Percentiles rank a stretch among this genome's conserved stretches.
Evolutionary conservation across 2,888 invertebrate genomes (phyloP).

Genomic region (Loripinus fragilis): DNA sequence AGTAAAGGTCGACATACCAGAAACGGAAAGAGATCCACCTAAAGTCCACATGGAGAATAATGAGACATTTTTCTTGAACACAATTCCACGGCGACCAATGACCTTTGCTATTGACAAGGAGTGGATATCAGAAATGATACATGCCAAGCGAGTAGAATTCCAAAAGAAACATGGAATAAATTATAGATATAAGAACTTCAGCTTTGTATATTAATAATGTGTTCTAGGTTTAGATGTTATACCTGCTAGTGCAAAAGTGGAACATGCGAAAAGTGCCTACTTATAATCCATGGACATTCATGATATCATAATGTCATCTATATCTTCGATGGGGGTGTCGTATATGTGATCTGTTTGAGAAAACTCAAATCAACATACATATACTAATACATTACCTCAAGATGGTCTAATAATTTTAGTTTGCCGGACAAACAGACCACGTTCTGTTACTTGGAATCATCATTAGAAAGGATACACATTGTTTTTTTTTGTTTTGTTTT

Average conservation of each 20-base stretch:
- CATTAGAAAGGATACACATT: no score
- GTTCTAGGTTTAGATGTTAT: neutral
- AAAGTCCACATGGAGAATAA: slow-evolving; percentile 77
- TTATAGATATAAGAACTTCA: slow-evolving; percentile 79
- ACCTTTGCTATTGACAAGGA: slow-evolving; percentile 79
- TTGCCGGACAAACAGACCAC: no score
- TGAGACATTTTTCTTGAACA: slow-evolving; percentile 82
- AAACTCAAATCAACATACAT: no score
- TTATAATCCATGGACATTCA: no score
- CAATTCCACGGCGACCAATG: slow-evolving; percentile 77
- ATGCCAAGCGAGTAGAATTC: slow-evolving; percentile 80
- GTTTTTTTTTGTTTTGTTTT: no score
- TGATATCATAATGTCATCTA: no score
- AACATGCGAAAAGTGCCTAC: no score
- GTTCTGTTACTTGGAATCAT: no score
- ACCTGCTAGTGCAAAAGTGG: neutral
- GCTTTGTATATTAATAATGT: slow-evolving; percentile 77
- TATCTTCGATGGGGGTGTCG: no score
- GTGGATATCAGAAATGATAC: slow-evolving; percentile 81
- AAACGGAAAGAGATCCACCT: slow-evolving; percentile 75
- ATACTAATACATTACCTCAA: no score
- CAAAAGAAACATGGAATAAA: slow-evolving; percentile 78
- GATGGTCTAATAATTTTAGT: no score
- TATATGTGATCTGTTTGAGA: no score
- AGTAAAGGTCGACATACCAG: slow-evolving; percentile 72